Base-by-base conservation (phyloP, 2,797 vertebrate species). In the Allobates femoralis region DNA sequence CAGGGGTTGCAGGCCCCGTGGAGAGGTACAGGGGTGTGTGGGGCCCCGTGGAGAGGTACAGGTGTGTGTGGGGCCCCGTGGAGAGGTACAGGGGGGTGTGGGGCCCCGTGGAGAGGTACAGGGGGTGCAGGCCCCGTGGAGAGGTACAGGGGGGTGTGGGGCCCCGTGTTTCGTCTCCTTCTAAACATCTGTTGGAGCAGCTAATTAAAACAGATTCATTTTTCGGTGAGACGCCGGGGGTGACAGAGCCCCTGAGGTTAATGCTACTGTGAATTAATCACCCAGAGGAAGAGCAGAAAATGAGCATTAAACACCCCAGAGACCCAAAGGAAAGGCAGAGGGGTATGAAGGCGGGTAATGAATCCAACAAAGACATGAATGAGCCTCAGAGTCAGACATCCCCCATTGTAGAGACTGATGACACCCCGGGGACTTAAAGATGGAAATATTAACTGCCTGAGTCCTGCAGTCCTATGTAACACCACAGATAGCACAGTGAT, bases 141-240 rank as follows among this genome's bases (percentile, higher is more conserved):
- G n/a, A n/a, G n/a, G n/a, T n/a, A n/a, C n/a, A n/a, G n/a, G n/a
- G n/a, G n/a, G n/a, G n/a, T n/a, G n/a, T n/a, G n/a, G n/a, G n/a
- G n/a, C n/a, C 79, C 79, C 11, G 26, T 46, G 37, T 30, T 79
- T 80, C 55, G 51, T 66, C n/a, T 80, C 30, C 60, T 46, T 28
- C 58, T 80, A 66, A 80, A 80, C 79, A 80, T 80, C 79, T 80
- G 79, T 62, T 62, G 58, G 77, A 41, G 56, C 56, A 21, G 23
- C 55, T 79, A 79, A 79, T 79, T 79, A 79, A 79, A 79, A 79
- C 41, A 34, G 79, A 64, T 69, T 53, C 62, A 69, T 32, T n/a
- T 50, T 23, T 19, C 56, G 51, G 81, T 71, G 66, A 56, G 66
- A 16, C 46, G 26, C 23, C 37, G 32, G 51, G 79, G 26, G 34